Base-by-base conservation (phyloP, 2,113 vertebrate genomes). In the Hippoglossus stenolepis region DNA sequence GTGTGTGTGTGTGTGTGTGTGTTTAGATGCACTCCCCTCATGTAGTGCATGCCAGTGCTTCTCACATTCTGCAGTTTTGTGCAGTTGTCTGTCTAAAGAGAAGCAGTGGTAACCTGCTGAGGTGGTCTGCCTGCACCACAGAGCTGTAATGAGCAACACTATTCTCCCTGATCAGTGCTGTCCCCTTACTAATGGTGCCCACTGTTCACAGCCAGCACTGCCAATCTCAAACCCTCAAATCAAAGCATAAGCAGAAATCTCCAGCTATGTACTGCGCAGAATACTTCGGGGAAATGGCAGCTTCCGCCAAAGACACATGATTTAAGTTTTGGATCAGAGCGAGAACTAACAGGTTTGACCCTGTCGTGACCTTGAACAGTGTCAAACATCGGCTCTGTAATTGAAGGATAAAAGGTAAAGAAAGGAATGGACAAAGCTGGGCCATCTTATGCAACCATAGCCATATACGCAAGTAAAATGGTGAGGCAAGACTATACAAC, bases 61-160 rank as follows among this genome's bases (percentile, higher is more conserved):
- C 62, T 40, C 69, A 68, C 51, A 65, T 62, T 21, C 10, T 57
- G 74, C 70, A 82, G 70, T 82, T 82, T 80, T 70, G 47, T n/a
- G 60, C 60, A 61, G 24, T 68, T 72, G 64, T 79, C 61, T 65
- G 66, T 86, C 74, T 73, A 26, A 23, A 73, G 70, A 77, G 70
- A 62, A 23, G 66, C 72, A 67, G 59, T 64, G 65, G 56, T 66
- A 70, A 60, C 73, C 78, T 56, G 65, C 66, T 73, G 79, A 86
- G 78, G 75, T 75, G 82, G 28, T 78, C 79, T 77, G 75, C 68
- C 38, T 49, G 18, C 45, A 77, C 63, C 72, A 65, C 77, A 51
- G 70, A 49, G 45, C n/a, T 35, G 78, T 89, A 86, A 89, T 85
- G 83, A 92, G 83, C 70, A 81, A 84, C 77, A 86, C 65, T 73